Evolutionary conservation across 2,113 vertebrate genomes (phyloP).

Genomic region (Apteryx owenii): DNA sequence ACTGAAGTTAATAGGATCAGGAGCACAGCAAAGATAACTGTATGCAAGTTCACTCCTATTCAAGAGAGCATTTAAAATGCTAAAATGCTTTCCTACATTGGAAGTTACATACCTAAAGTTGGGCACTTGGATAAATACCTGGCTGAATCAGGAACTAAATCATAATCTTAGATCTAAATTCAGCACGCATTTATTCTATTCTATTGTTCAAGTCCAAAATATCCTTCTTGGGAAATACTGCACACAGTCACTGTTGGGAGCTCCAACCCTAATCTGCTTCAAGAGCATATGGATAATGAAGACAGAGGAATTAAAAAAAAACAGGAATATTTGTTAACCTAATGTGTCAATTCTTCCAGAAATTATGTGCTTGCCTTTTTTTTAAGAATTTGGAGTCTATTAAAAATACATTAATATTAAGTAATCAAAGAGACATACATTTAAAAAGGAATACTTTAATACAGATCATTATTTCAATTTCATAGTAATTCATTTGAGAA

Average conservation of each 20-base stretch:
- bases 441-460: constrained; percentile 20
- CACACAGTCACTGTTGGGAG: neutral
- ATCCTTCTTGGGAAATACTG: neutral
- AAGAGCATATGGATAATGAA: neutral
- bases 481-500: constrained; percentile 43
- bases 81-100: too few relatives aligned
- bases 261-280: neutral
- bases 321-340: neutral
- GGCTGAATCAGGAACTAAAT: neutral
- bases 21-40: neutral
- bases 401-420: constrained; percentile 25
- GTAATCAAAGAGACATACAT: constrained; percentile 15
- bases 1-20: neutral
- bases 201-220: neutral
- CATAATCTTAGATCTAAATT: neutral
- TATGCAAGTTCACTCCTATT: neutral
- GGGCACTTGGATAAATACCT: neutral
- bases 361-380: neutral
- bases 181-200: neutral
- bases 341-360: neutral
- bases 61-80: neutral
- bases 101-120: neutral
- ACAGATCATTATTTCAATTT: constrained; percentile 33
- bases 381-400: neutral
- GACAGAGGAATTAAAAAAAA: neutral